These are phyloP conservation scores for Sardinella longiceps DNA, from an alignment of 2,797 vertebrate species.

Conservation along the genomic window DNA sequence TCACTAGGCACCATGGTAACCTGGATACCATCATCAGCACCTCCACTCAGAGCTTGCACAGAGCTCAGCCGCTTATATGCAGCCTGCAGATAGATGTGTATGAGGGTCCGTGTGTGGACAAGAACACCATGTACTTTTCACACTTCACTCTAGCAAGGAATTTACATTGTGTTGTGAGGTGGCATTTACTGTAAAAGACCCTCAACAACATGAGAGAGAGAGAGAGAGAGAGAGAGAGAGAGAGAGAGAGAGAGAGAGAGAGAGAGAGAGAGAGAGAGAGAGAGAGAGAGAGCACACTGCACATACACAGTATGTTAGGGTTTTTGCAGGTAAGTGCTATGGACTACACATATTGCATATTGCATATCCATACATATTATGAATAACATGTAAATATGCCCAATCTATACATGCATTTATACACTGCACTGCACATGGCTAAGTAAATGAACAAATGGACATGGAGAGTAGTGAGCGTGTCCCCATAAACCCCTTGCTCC, in stretches of 20 bases:
- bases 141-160: not conserved
- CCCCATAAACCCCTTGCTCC: not conserved
- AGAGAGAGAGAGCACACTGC: not conserved
- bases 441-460: not conserved
- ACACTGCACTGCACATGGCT: not conserved
- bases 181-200: no score
- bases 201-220: conserved; percentile 7
- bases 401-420: not conserved
- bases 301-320: no score
- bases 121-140: not conserved
- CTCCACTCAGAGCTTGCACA: not conserved
- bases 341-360: no score
- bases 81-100: not conserved
- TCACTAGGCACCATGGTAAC: conserved; percentile 57
- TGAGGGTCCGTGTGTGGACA: not conserved
- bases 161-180: no score
- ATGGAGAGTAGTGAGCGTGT: not conserved
- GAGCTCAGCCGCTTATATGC: not conserved
- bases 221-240: conserved; percentile 5
- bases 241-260: conserved; percentile 23
- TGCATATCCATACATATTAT: not conserved
- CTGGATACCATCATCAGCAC: conserved; percentile 33
- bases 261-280: not conserved
- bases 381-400: no score
- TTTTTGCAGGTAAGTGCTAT: no score